phyloP scores from a whole-genome alignment of 2,888 invertebrate species.

The Cantharis rustica region DNA sequence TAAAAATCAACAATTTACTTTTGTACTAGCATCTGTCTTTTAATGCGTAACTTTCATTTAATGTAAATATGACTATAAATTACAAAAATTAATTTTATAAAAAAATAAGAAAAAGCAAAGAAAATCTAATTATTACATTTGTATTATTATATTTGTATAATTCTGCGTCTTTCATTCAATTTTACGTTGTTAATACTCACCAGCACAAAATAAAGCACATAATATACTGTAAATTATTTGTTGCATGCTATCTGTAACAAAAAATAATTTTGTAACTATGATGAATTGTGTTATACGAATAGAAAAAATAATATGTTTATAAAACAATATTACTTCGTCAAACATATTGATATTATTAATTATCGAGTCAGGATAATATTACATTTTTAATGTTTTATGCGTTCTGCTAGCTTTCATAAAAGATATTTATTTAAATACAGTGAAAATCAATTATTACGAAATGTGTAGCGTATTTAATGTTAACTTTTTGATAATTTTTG shows the following conservation, averaged over 20 bases:
- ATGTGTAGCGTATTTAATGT: too few species aligned
- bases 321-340: too few species aligned
- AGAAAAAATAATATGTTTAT: too few species aligned
- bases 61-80: background rate
- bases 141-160: too few species aligned
- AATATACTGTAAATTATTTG: background rate
- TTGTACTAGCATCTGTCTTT: background rate
- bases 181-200: background rate
- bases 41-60: background rate
- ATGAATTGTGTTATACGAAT: too few species aligned
- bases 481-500: too few species aligned
- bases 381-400: background rate
- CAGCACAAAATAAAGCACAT: background rate
- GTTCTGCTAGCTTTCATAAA: background rate
- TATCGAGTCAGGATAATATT: background rate
- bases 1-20: background rate
- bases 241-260: background rate
- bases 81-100: too few species aligned
- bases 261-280: background rate
- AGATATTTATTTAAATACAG: background rate
- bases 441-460: background rate
- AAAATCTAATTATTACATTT: too few species aligned
- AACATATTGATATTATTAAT: background rate
- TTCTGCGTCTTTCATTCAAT: background rate
- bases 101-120: too few species aligned